phyloP scores from a whole-genome alignment of 2,113 vertebrate genomes.

The Corydoras sp. region DNA sequence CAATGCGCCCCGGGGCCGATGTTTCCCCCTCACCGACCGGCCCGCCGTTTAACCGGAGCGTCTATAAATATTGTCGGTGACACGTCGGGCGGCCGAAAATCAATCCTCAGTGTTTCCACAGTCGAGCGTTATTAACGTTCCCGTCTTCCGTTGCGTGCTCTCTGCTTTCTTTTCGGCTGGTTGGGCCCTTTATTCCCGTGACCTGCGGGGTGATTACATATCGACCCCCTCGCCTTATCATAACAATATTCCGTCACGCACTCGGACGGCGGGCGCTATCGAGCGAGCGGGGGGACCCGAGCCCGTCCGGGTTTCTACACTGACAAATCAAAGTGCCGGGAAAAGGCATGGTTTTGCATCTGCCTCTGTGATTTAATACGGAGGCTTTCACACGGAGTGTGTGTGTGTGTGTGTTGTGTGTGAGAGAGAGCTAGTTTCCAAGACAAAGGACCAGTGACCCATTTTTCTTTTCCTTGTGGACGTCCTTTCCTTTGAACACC shows the following conservation, averaged over 20 bases:
- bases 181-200: conserved; percentile 19
- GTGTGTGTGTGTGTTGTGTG: background rate
- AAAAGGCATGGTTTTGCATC: background rate
- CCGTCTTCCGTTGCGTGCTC: conserved; percentile 6
- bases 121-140: conserved; percentile 32
- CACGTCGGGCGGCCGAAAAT: conserved; percentile 13
- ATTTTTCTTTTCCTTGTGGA: background rate
- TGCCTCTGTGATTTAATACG: background rate
- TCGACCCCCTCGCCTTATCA: conserved; percentile 22
- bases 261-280: background rate
- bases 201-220: conserved; percentile 30
- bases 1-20: background rate
- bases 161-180: background rate
- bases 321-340: conserved; percentile 23
- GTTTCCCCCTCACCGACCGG: background rate
- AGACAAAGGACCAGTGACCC: background rate
- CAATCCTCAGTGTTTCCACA: conserved; percentile 18
- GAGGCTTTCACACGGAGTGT: background rate
- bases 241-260: background rate
- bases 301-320: background rate
- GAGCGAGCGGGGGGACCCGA: background rate
- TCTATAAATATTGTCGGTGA: conserved; percentile 22
- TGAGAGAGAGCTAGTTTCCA: conserved; percentile 6
- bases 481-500: too few species aligned
- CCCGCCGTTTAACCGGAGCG: background rate